Conservation (phyloP, 1,140 invertebrate genomes). For the Drosophila lacteicornis region DNA sequence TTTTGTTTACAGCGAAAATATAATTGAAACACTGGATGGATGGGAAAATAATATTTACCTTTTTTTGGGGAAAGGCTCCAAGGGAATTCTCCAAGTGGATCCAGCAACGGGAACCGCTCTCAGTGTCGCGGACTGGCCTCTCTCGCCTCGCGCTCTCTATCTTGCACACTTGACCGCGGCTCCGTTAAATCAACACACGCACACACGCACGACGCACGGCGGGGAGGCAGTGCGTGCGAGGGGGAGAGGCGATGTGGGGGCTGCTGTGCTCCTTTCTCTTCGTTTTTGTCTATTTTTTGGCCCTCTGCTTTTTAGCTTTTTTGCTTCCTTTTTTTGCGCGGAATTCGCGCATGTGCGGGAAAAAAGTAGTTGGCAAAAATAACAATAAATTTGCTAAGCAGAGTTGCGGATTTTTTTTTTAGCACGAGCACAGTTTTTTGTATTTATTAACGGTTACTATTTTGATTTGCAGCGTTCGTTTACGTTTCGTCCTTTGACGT, state of each 20-base stretch:
- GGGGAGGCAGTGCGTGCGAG: conserved; percentile 69
- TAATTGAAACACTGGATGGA: background rate
- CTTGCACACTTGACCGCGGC: conserved; percentile 71
- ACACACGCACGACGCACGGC: conserved; percentile 23
- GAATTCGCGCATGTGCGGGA: conserved; percentile 76
- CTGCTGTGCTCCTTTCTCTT: conserved; percentile 60
- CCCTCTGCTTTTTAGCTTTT: conserved; percentile 60
- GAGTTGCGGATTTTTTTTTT: conserved; percentile 9
- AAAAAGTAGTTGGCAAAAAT: conserved; percentile 33
- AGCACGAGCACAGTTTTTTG: conserved; percentile 48
- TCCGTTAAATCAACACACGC: conserved; percentile 69
- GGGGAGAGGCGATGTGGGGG: conserved; percentile 50
- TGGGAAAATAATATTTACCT: conserved; percentile 53
- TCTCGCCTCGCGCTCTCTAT: conserved; percentile 27
- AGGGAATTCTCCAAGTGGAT: conserved; percentile 38
- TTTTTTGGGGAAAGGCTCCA: conserved; percentile 48
- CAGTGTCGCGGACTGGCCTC: conserved; percentile 31
- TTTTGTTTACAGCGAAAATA: conserved; percentile 16
- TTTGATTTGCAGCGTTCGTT: conserved; percentile 49
- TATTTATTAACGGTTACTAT: conserved; percentile 30
- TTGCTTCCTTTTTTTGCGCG: conserved; percentile 61
- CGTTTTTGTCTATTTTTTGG: conserved; percentile 77
- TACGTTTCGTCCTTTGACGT: conserved; percentile 49
- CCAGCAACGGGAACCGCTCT: conserved; percentile 43
- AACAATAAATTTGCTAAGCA: conserved; percentile 13